These are phyloP conservation scores for Portunus trituberculatus DNA, from an alignment of 1,140 invertebrate genomes.

Conservation along the genomic window DNA sequence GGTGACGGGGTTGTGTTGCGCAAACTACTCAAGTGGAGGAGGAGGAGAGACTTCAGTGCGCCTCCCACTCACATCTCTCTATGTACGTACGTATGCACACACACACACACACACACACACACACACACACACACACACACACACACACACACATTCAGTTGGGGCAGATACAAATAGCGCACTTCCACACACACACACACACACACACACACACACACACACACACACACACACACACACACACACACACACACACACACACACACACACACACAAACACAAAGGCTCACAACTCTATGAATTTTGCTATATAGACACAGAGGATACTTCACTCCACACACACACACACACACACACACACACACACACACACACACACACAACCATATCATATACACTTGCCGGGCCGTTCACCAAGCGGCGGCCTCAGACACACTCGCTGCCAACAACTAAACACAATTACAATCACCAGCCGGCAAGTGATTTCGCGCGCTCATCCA, in stretches of 20 bases:
- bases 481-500: conserved; percentile 18
- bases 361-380: too few relatives aligned
- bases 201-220: too few relatives aligned
- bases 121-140: neutral
- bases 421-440: neutral
- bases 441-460: conserved; percentile 13
- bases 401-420: too few relatives aligned
- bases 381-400: too few relatives aligned
- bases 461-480: neutral
- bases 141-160: too few relatives aligned
- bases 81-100: too few relatives aligned
- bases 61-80: neutral
- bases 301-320: neutral
- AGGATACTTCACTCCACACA: neutral
- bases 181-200: neutral
- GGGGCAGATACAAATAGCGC: too few relatives aligned
- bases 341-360: neutral
- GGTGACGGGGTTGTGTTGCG: neutral
- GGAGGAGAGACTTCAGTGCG: neutral
- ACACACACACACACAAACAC: too few relatives aligned
- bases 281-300: too few relatives aligned
- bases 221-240: neutral
- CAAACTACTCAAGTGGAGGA: neutral
- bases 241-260: too few relatives aligned
- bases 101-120: too few relatives aligned